Evolutionary conservation across 2,888 invertebrate genomes (phyloP), one percentile per base, ranked within the genome.

Genomic region (Pachymerium ferrugineum): DNA sequence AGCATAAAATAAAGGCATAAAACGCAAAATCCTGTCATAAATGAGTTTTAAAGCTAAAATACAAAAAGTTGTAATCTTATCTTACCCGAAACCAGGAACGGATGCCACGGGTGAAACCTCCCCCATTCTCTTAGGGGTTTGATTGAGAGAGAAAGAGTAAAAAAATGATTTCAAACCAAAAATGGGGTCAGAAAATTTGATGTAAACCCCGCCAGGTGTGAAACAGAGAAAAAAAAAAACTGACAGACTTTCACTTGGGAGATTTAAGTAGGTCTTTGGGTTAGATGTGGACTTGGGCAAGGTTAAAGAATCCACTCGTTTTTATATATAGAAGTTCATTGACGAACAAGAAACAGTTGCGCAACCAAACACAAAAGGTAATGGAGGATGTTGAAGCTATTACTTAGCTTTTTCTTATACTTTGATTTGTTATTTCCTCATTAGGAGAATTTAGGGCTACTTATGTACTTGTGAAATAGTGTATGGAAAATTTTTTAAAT

Each of bases 391-490:
- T 62, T 62, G 62, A 62, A 28, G 62, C 62, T 28, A 62, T 62
- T 62, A 62, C 25, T 62, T 62, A 1, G 3, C 28, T 25, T 62
- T 62, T 62, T 62, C 62, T 62, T 62, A 62, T 62, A n/a, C 25
- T 62, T 62, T 62, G 62, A 62, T 62, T 62, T 62, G 62, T 62
- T 62, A 62, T 62, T 62, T 62, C 62, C 62, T 62, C 5, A 62
- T 62, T 62, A n/a, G 62, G 28, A 25, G 25, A 62, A 62, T 28
- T 28, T 62, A 62, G 19, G 22, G 22, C 25, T 22, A 22, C 19
- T 10, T 54, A 22, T 28, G 19, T 12, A n/a, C 8, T 62, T 54
- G 22, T 16, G 10, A 25, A 4, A 54, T 22, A 14, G 12, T 16
- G 16, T 19, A 12, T 6, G 47, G 3, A 22, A 33, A 33, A 6